These are phyloP conservation scores for Stenodema calcarata DNA, from an alignment of 2,888 invertebrate genomes.

Conservation along the genomic window DNA sequence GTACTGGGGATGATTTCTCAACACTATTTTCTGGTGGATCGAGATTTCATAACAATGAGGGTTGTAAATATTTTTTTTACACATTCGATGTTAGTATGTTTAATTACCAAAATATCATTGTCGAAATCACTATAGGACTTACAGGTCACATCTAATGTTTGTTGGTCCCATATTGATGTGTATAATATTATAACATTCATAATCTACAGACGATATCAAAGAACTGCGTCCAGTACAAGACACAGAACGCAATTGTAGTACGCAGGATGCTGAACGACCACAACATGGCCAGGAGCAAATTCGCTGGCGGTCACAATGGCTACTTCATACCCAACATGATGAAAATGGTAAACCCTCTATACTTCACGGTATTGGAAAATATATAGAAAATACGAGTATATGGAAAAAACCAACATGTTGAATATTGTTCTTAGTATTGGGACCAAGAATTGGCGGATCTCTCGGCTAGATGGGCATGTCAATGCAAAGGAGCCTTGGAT, in stretches of 20 bases:
- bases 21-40: too few species aligned
- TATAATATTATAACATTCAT: neutral
- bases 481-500: neutral
- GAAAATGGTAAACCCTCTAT: neutral
- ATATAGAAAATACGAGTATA: neutral
- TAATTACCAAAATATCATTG: too few species aligned
- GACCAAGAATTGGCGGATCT: slow-evolving; percentile 25
- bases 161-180: neutral
- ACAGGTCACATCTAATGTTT: neutral
- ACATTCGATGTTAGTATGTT: too few species aligned
- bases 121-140: too few species aligned
- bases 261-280: neutral
- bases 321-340: slow-evolving; percentile 25
- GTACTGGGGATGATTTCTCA: too few species aligned
- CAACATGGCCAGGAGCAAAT: slow-evolving; percentile 5
- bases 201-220: neutral
- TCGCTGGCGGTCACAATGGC: slow-evolving; percentile 6
- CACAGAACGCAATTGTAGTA: neutral
- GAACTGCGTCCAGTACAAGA: slow-evolving; percentile 12
- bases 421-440: slow-evolving; percentile 2
- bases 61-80: too few species aligned
- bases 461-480: slow-evolving; percentile 21
- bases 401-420: neutral
- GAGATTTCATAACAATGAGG: too few species aligned
- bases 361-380: too few species aligned